Conservation (phyloP, 2,797 vertebrate genomes). For the Prionace glauca region DNA sequence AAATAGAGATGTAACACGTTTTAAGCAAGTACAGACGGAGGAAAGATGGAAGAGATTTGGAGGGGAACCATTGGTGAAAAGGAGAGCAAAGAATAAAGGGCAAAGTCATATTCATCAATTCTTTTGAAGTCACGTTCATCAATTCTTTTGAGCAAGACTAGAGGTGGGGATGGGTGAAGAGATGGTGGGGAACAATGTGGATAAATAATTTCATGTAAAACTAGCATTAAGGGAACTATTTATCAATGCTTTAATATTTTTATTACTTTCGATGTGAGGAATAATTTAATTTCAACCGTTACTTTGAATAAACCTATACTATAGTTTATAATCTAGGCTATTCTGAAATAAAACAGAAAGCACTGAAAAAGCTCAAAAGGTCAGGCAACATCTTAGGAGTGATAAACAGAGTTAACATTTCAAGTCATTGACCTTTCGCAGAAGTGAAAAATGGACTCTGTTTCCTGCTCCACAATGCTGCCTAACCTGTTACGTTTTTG, state of each 20-base stretch:
- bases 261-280: background rate
- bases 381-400: too few relatives aligned
- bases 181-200: background rate
- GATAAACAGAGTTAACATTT: too few relatives aligned
- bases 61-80: background rate
- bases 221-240: background rate
- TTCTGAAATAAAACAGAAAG: too few relatives aligned
- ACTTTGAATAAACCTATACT: background rate
- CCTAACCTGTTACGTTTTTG: too few relatives aligned
- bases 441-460: too few relatives aligned
- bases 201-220: background rate
- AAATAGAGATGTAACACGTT: background rate
- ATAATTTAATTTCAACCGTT: background rate
- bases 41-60: background rate
- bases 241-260: background rate
- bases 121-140: background rate
- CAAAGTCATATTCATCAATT: background rate
- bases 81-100: background rate
- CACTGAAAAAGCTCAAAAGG: too few relatives aligned
- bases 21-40: background rate
- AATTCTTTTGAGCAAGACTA: background rate
- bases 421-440: too few relatives aligned
- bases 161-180: background rate
- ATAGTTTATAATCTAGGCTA: background rate
- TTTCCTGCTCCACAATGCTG: too few relatives aligned